Conservation (phyloP, 2,888 invertebrate genomes). For the Cyrtodaria siliqua region DNA sequence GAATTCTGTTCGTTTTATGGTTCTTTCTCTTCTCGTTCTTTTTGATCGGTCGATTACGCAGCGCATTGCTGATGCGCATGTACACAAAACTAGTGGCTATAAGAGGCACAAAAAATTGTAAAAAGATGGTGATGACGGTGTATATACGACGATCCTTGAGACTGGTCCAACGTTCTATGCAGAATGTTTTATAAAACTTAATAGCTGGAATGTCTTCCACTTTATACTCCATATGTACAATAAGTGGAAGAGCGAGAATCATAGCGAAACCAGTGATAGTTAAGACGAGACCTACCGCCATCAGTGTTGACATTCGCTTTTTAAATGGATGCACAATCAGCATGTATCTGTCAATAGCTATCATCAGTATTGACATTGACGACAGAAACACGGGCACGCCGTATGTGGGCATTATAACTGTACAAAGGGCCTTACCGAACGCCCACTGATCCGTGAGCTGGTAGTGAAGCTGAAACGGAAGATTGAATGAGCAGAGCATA, state of each 20-base stretch:
- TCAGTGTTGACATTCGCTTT: conserved; percentile 74
- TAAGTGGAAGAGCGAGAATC: conserved; percentile 80
- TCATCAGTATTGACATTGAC: conserved; percentile 82
- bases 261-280: conserved; percentile 75
- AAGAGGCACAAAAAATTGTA: conserved; percentile 83
- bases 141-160: conserved; percentile 72
- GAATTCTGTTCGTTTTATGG: conserved; percentile 82
- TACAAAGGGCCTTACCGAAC: conserved; percentile 82
- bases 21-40: conserved; percentile 73
- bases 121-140: conserved; percentile 75
- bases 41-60: conserved; percentile 76
- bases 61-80: conserved; percentile 77
- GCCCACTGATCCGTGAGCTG: conserved; percentile 83
- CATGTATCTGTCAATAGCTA: conserved; percentile 84
- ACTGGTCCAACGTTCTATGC: conserved; percentile 81
- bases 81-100: conserved; percentile 80
- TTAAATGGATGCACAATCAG: conserved; percentile 84
- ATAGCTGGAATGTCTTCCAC: conserved; percentile 73
- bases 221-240: conserved; percentile 74
- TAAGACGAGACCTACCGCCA: conserved; percentile 74
- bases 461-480: conserved; percentile 84
- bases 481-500: conserved; percentile 81
- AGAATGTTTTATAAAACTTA: conserved; percentile 74
- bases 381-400: conserved; percentile 84
- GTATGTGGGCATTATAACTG: conserved; percentile 82